Evolutionary conservation across 1,140 invertebrate species (phyloP).

Genomic region (Heliconius congener): DNA sequence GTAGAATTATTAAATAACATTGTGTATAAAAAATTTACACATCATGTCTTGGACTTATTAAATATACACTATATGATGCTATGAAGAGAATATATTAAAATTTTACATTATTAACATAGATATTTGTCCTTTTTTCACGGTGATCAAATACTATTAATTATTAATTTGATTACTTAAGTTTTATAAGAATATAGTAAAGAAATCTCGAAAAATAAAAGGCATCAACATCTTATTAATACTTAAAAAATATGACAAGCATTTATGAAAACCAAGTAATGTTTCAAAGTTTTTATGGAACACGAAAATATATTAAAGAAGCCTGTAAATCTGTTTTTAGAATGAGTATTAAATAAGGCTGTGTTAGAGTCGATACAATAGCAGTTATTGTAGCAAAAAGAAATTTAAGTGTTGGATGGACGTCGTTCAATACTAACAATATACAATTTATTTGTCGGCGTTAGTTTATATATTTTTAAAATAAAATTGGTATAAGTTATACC

Average conservation of each 20-base stretch:
- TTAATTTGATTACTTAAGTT: background rate
- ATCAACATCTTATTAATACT: background rate
- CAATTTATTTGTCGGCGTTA: slow-evolving; percentile 55
- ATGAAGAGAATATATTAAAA: too few species aligned
- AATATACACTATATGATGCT: too few species aligned
- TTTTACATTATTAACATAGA: too few species aligned
- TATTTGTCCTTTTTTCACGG: too few species aligned
- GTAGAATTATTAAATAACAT: too few species aligned
- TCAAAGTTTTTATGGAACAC: background rate
- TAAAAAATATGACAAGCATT: background rate
- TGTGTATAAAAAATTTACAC: too few species aligned
- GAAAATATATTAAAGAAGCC: background rate
- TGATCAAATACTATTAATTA: background rate
- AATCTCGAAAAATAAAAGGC: background rate
- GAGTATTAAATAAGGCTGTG: slow-evolving; percentile 45
- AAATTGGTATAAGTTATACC: slow-evolving; percentile 63
- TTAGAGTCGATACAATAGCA: slow-evolving; percentile 44
- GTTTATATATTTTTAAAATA: slow-evolving; percentile 57
- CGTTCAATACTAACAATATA: slow-evolving; percentile 57
- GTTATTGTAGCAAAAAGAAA: slow-evolving; percentile 41
- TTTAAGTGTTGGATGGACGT: slow-evolving; percentile 49
- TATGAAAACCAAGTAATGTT: background rate
- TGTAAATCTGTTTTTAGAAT: slow-evolving; percentile 11
- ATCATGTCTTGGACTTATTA: too few species aligned
- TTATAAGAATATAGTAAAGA: background rate